Evolutionary conservation across 1,140 invertebrate genomes (phyloP), one percentile per base, ranked within the genome.

Genomic region (Luehdorfia chinensis): DNA sequence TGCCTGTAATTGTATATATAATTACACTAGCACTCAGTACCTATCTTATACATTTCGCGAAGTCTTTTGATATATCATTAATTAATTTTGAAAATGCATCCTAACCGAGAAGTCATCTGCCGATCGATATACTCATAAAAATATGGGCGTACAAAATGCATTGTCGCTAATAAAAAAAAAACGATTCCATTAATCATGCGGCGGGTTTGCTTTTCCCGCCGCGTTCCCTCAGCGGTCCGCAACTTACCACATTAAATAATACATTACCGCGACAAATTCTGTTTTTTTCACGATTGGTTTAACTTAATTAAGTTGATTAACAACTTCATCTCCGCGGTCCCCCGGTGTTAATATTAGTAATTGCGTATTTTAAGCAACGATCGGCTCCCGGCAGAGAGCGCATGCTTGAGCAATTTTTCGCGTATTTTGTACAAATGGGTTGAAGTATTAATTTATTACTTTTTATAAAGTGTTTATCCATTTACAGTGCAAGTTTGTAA

Each of bases 321-420:
- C 23, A 32, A 11, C 12, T 36, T 25, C 15, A 15, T 50, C 15
- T 25, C 14, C 13, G 4, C n/a, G 39, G 6, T 28, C 25, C 39
- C 39, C 25, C 2, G 15, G 39, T 39, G 50, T 33, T 47, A 53
- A 53, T 53, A 53, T 53, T 47, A 47, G 28, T 53, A 47, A 47
- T 47, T 37, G 49, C 39, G 39, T 28, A 14, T 15, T 43, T 43
- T 19, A 27, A 43, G 13, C n/a, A 18, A 0, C 14, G 16, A 39
- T 9, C n/a, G 13, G 9, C 16, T 43, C 39, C 39, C 39, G 25
- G 23, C 16, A 43, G 39, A 34, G 32, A 16, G 25, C 25, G 25
- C 11, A 18, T 23, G 4, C 15, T 16, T 4, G 23, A 14, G 11
- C 11, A 28, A 28, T 13, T 27, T 27, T 27, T 23, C 36, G 25